Conservation (phyloP, 2,113 vertebrate genomes). For the Dendrocopos noguchii region DNA sequence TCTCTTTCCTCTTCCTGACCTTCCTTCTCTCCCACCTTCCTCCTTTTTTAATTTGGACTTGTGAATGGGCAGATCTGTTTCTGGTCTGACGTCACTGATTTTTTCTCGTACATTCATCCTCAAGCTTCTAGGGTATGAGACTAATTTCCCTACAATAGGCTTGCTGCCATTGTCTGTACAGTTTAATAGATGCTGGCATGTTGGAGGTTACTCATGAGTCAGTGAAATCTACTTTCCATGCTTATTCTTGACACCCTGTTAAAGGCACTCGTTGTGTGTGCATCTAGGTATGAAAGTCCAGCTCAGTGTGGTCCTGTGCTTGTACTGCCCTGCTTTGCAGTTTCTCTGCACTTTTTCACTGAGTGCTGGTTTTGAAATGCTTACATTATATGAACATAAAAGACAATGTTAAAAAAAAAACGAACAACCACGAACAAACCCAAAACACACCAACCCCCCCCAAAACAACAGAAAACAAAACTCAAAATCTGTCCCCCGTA, state of each 20-base stretch:
- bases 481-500: slow-evolving; percentile 65
- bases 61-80: slow-evolving; percentile 89
- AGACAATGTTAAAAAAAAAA: slow-evolving; percentile 83
- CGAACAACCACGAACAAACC: background rate
- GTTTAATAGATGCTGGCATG: slow-evolving; percentile 90
- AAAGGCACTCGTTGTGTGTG: slow-evolving; percentile 86
- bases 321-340: slow-evolving; percentile 82
- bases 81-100: slow-evolving; percentile 90
- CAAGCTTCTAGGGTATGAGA: slow-evolving; percentile 85
- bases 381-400: slow-evolving; percentile 92
- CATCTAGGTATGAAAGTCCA: slow-evolving; percentile 82
- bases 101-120: slow-evolving; percentile 92
- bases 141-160: slow-evolving; percentile 87
- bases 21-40: slow-evolving; percentile 31
- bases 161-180: slow-evolving; percentile 91
- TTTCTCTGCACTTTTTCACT: slow-evolving; percentile 84
- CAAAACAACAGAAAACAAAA: background rate
- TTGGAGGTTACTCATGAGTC: slow-evolving; percentile 86
- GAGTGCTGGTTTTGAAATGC: slow-evolving; percentile 92
- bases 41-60: slow-evolving; percentile 78
- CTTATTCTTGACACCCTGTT: slow-evolving; percentile 83
- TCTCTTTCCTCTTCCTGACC: slow-evolving; percentile 37
- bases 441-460: no score
- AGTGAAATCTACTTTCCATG: slow-evolving; percentile 81
- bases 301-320: slow-evolving; percentile 83